Percentiles rank a stretch among this genome's conserved stretches.
Evolutionary conservation across 2,888 invertebrate genomes (phyloP).

Genomic region (Cephus rjabovi): DNA sequence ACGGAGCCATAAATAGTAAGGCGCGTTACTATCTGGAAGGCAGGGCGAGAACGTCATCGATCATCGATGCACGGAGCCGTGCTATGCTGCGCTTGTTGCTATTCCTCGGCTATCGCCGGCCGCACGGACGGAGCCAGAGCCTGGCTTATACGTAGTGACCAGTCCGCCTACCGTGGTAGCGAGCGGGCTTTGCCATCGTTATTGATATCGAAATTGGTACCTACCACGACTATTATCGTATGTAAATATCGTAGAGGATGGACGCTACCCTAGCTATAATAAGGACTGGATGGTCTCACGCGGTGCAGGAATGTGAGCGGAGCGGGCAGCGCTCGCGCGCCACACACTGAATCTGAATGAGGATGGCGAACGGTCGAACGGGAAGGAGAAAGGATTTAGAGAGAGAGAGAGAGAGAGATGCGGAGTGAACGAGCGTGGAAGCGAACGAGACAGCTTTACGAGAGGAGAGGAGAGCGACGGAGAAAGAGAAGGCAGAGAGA

Average conservation of each 20-base stretch:
- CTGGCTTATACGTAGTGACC: neutral
- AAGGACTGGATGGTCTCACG: slow-evolving; percentile 20
- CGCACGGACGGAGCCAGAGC: neutral
- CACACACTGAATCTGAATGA: neutral
- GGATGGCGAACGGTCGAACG: slow-evolving; percentile 11
- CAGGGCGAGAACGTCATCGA: slow-evolving; percentile 6
- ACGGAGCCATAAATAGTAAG: neutral
- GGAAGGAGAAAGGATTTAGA: slow-evolving; percentile 1
- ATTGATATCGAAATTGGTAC: slow-evolving; percentile 9
- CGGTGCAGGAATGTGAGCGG: slow-evolving; percentile 22
- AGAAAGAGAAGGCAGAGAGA: neutral
- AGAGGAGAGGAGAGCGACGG: neutral
- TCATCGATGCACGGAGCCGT: slow-evolving; percentile 2
- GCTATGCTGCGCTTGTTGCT: neutral
- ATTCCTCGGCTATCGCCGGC: neutral
- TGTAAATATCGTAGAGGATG: slow-evolving; percentile 8
- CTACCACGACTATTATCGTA: slow-evolving; percentile 9
- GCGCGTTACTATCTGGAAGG: neutral
- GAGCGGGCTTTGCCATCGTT: neutral
- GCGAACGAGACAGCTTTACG: neutral
- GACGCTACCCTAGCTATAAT: slow-evolving; percentile 13
- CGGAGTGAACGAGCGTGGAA: neutral
- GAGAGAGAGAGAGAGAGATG: neutral
- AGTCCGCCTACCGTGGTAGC: slow-evolving; percentile 2
- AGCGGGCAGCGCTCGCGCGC: slow-evolving; percentile 12